These are phyloP conservation scores for Mobula birostris DNA, from an alignment of 2,113 vertebrate genomes.

Conservation along the genomic window DNA sequence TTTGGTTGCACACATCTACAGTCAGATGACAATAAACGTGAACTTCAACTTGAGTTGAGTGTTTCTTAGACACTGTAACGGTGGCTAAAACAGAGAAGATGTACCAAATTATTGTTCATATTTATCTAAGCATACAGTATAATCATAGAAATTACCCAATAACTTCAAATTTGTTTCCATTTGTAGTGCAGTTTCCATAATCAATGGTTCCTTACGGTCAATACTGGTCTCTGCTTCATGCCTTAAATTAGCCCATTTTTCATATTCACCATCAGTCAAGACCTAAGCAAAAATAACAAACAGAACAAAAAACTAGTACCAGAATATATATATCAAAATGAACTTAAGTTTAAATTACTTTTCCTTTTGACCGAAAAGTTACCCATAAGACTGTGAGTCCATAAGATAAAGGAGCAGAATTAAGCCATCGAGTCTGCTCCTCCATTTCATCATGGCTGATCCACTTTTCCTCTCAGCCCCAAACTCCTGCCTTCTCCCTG, in stretches of 20 bases:
- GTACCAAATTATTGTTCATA: not conserved
- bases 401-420: no score
- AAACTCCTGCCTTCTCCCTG: no score
- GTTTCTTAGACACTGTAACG: not conserved
- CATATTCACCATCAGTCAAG: conserved; percentile 66
- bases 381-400: no score
- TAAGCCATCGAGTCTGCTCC: no score
- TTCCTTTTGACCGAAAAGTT: not conserved
- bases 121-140: not conserved
- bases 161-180: conserved; percentile 72
- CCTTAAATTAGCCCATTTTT: conserved; percentile 68
- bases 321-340: not conserved
- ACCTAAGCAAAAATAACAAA: conserved; percentile 55
- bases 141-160: conserved; percentile 54
- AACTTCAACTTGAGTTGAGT: not conserved
- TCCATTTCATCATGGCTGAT: no score
- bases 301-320: not conserved
- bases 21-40: no score
- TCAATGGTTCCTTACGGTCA: conserved; percentile 66
- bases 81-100: not conserved
- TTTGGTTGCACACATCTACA: no score
- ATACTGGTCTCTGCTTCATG: conserved; percentile 69
- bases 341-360: not conserved
- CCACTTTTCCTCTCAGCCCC: no score
- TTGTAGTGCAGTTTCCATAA: conserved; percentile 62